Conservation (phyloP, 2,888 invertebrate genomes). For the Diploptera punctata region DNA sequence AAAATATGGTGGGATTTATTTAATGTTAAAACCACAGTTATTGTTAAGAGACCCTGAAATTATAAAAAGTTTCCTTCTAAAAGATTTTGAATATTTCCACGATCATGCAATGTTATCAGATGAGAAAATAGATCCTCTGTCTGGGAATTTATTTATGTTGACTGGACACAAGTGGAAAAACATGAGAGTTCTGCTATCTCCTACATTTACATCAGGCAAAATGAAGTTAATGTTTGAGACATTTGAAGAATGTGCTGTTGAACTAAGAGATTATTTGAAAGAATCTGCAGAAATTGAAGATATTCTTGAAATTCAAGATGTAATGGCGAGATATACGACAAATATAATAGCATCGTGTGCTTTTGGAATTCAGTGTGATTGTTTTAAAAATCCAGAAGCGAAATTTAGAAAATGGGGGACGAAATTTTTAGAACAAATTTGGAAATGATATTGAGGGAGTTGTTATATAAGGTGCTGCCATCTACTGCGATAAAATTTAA, state of each 20-base stretch:
- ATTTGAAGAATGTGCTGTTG: slow-evolving; percentile 47
- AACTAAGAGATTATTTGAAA: slow-evolving; percentile 42
- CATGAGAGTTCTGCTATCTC: slow-evolving; percentile 6
- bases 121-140: slow-evolving; percentile 46
- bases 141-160: slow-evolving; percentile 44
- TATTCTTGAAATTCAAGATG: slow-evolving; percentile 40
- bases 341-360: slow-evolving; percentile 53
- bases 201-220: slow-evolving; percentile 48
- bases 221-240: slow-evolving; percentile 52
- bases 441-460: slow-evolving; percentile 47
- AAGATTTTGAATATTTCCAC: slow-evolving; percentile 36
- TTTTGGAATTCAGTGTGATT: slow-evolving; percentile 55
- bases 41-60: slow-evolving; percentile 49
- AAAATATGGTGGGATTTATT: slow-evolving; percentile 51
- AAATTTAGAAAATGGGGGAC: slow-evolving; percentile 51
- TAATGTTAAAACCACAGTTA: slow-evolving; percentile 51
- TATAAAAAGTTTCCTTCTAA: slow-evolving; percentile 22
- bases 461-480: slow-evolving; percentile 43
- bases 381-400: slow-evolving; percentile 51
- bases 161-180: slow-evolving; percentile 16
- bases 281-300: slow-evolving; percentile 39
- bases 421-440: slow-evolving; percentile 48
- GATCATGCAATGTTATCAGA: slow-evolving; percentile 36
- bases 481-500: background rate
- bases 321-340: slow-evolving; percentile 45